These are phyloP conservation scores for Sturnira hondurensis DNA, from an alignment of 2,113 vertebrate genomes.

Conservation along the genomic window DNA sequence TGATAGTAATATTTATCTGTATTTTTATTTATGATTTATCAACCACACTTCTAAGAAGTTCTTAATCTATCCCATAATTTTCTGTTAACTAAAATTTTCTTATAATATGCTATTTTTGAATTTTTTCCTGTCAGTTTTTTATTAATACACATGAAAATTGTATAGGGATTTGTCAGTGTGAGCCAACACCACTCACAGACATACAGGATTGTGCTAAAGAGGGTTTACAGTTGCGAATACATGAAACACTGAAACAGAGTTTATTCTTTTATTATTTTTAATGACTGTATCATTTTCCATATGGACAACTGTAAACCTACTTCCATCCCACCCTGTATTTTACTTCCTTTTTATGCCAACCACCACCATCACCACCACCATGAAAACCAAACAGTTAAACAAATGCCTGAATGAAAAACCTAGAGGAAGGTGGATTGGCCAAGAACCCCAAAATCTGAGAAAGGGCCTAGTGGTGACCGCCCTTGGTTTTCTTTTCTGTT, in stretches of 20 bases:
- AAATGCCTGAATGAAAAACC: not conserved
- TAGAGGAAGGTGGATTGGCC: not conserved
- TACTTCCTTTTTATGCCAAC: not conserved
- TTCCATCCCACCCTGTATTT: not conserved
- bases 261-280: not conserved
- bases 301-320: not conserved
- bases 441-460: not conserved
- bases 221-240: not conserved
- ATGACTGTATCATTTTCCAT: not conserved
- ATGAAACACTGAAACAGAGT: not conserved
- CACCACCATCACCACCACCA: not conserved
- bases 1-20: not conserved
- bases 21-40: not conserved
- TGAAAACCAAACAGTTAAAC: not conserved
- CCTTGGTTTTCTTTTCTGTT: not conserved
- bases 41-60: not conserved
- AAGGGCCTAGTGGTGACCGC: not conserved
- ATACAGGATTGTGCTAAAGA: not conserved
- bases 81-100: not conserved
- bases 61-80: not conserved
- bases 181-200: not conserved
- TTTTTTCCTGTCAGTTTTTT: not conserved
- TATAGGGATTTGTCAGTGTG: not conserved
- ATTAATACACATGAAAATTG: not conserved
- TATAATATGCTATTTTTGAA: not conserved